Evolutionary conservation across 1,140 invertebrate species (phyloP).

Genomic region (Adoxophyes honmai): DNA sequence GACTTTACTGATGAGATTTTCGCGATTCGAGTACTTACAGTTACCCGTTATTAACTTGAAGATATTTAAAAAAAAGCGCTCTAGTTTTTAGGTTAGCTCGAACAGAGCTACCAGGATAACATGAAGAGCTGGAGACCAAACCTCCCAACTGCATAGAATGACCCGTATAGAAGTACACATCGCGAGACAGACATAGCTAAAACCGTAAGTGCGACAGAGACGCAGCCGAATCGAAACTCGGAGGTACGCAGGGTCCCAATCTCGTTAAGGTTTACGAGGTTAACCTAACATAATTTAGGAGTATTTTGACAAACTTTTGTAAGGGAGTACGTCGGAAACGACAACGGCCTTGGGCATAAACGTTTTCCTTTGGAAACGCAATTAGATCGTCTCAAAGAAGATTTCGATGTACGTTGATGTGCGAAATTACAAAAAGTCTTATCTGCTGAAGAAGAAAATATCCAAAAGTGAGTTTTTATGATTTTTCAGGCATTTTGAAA

Average conservation of each 20-base stretch:
- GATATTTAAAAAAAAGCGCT: too few species aligned
- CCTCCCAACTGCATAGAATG: constrained; percentile 12
- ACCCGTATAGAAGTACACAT: not conserved
- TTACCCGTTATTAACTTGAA: too few species aligned
- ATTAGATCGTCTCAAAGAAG: constrained; percentile 4
- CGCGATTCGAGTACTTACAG: too few species aligned
- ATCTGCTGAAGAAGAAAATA: too few species aligned
- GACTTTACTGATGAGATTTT: too few species aligned
- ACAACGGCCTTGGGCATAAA: constrained; percentile 11
- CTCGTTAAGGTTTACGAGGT: constrained; percentile 15
- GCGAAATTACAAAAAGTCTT: too few species aligned
- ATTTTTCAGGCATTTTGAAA: too few species aligned
- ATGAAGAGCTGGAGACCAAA: not conserved
- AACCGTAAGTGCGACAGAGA: not conserved
- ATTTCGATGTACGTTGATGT: too few species aligned
- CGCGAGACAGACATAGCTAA: not conserved
- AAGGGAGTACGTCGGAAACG: constrained; percentile 3
- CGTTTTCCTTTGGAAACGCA: not conserved
- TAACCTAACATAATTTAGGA: constrained; percentile 15
- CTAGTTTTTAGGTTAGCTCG: too few species aligned
- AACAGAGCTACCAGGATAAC: too few species aligned
- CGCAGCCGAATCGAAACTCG: not conserved
- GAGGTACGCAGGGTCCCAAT: constrained; percentile 10
- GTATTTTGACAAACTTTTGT: constrained; percentile 15
- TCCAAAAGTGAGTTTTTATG: too few species aligned